Base-by-base conservation (phyloP, 2,113 vertebrate genomes). In the Xiphias gladius region DNA sequence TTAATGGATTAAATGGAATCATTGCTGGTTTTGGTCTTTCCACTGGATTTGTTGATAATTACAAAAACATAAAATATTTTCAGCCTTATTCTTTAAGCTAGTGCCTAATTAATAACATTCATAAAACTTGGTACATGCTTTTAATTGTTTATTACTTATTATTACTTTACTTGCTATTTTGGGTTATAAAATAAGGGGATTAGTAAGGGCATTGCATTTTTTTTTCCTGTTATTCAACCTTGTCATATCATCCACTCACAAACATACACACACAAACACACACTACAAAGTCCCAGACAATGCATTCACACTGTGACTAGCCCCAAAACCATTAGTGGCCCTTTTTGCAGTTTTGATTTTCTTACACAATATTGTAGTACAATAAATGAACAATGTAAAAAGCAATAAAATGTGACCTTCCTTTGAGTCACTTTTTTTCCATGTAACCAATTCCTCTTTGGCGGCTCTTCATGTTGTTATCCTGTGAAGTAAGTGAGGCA, bases 401-500 rank as follows among this genome's bases (percentile, higher is more conserved):
- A 28, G 11, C 24, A 43, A 22, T 65, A 22, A n/a, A 4, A 19
- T 54, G 7, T 55, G 50, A 37, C 41, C 57, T n/a, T 73, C 55
- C 66, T 66, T 67, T 20, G 2, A 68, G 43, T 65, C 17, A 39
- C 20, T 37, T 63, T 43, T 24, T 41, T 28, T 4, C 6, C 12
- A 19, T 62, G 20, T 76, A 55, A 69, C 61, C 30, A 28, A 13
- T 69, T 67, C 76, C 68, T 67, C 52, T 65, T 72, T 11, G 54
- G 62, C 62, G 50, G 28, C 24, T 12, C 35, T 62, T 71, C 54
- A 50, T 64, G 32, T 66, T n/a, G 67, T 72, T 58, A 24, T 37
- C 22, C 64, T n/a, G 80, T 61, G 54, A 22, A 50, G 64, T 41
- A 48, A 55, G 69, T n/a, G 79, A 68, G 52, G 71, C 54, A 3